Base-by-base conservation (phyloP, 2,797 vertebrate species). In the Lycodopsis pacificus region DNA sequence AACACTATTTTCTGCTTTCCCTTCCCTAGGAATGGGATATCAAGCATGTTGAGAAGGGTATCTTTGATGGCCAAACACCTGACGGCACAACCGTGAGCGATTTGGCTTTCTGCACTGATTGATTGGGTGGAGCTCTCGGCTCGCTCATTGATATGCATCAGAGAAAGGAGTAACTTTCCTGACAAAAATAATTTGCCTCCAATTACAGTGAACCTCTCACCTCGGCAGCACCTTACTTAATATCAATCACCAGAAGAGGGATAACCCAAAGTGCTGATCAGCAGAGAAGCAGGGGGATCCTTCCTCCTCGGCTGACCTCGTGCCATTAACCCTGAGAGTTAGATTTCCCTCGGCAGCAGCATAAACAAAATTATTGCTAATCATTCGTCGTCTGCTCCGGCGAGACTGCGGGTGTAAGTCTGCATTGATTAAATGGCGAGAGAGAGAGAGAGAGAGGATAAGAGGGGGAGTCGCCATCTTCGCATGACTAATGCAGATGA, bases 281-380 rank as follows among this genome's bases (percentile, higher is more conserved):
- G 83, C 83, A 89, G 67, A 91, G 79, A 80, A 67, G 67, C 65
- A 19, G 67, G 65, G 82, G 80, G 81, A 89, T 86, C 76, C 85
- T 76, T 81, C 80, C 84, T 80, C 76, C 67, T 82, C 81, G 27
- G 59, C 44, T 81, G 63, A 66, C 77, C 82, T 59, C 8, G 34
- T 86, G 78, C 89, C 89, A 80, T 91, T 88, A 91, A 93, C 76
- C 79, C 74, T 14, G 65, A 88, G 82, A 91, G 80, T 89, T 82
- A 85, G 87, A 89, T 88, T 88, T 90, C 88, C 87, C 81, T 40
- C 34, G 64, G 88, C 81, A 73, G 88, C 79, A 57, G 75, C 79
- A 76, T 86, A 88, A 90, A 92, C 85, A 90, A 90, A 90, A 87
- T 91, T 73, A 89, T 88, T 67, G 86, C 87, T 87, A 89, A 90